These are phyloP conservation scores for Drosophila austrosaltans DNA, from an alignment of 2,888 invertebrate genomes.

Conservation along the genomic window DNA sequence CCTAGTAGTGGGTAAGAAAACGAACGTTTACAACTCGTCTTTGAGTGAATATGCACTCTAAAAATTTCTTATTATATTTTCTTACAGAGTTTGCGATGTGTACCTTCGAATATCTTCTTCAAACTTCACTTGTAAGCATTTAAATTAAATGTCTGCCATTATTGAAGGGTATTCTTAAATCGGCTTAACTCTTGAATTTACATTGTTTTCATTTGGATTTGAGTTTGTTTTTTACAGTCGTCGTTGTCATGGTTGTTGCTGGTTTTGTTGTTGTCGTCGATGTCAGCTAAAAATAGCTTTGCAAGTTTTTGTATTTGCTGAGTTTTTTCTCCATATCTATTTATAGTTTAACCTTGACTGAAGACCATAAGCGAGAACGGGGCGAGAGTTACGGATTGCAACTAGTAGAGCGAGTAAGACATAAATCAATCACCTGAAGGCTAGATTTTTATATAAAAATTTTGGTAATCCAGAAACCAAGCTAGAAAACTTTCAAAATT, in stretches of 20 bases:
- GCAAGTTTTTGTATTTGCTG: constrained; percentile 34
- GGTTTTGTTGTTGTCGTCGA: constrained; percentile 4
- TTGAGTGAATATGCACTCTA: no score
- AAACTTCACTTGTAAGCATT: background rate
- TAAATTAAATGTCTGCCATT: background rate
- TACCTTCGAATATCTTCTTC: no score
- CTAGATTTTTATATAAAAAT: no score
- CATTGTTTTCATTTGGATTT: constrained; percentile 12
- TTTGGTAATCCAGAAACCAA: no score
- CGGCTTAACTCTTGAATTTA: background rate
- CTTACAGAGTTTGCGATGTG: no score
- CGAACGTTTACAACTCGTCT: no score
- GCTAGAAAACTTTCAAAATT: no score
- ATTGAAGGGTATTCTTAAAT: constrained; percentile 5
- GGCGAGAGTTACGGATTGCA: constrained; percentile 3
- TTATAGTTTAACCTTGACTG: constrained; percentile 67
- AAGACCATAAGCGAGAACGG: background rate
- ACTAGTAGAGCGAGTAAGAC: background rate
- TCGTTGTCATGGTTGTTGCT: constrained; percentile 9
- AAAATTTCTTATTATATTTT: no score
- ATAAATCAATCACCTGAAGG: background rate
- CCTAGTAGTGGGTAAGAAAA: no score
- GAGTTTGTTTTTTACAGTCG: constrained; percentile 18
- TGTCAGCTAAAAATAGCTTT: constrained; percentile 16
- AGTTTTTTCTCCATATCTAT: constrained; percentile 73